Conservation (phyloP, 2,888 invertebrate genomes). For the Stramonita haemastoma region DNA sequence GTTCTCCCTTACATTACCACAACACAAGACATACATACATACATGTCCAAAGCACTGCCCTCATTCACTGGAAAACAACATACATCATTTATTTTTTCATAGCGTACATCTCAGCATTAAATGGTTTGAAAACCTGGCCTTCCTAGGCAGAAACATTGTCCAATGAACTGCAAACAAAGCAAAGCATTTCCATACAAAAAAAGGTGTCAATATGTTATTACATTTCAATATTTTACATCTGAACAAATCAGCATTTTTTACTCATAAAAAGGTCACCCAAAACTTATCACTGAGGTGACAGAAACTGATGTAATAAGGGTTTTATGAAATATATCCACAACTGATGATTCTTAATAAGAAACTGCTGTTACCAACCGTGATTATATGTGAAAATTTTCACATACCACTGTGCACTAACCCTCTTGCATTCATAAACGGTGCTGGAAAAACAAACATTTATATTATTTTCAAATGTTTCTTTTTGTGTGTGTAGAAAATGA, state of each 20-base stretch:
- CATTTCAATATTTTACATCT: background rate
- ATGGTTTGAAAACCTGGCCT: too few species aligned
- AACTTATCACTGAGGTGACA: background rate
- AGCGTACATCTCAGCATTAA: background rate
- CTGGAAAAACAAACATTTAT: too few species aligned
- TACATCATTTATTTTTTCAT: too few species aligned
- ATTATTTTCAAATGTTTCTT: too few species aligned
- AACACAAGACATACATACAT: too few species aligned
- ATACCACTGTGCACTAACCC: too few species aligned
- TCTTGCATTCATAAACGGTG: too few species aligned
- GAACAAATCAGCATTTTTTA: background rate
- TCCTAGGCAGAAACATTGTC: too few species aligned
- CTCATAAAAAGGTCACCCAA: background rate
- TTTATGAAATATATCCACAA: background rate
- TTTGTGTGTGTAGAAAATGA: too few species aligned
- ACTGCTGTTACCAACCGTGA: too few species aligned
- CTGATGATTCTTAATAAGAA: too few species aligned
- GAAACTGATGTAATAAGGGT: background rate
- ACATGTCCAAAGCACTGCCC: constrained; percentile 9
- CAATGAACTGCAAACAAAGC: background rate
- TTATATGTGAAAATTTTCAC: background rate
- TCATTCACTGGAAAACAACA: background rate
- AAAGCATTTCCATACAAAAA: background rate
- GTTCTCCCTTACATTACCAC: background rate
- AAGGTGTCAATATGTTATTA: background rate